Base-by-base conservation (phyloP, 2,888 invertebrate genomes). In the Macrophya alboannulata region DNA sequence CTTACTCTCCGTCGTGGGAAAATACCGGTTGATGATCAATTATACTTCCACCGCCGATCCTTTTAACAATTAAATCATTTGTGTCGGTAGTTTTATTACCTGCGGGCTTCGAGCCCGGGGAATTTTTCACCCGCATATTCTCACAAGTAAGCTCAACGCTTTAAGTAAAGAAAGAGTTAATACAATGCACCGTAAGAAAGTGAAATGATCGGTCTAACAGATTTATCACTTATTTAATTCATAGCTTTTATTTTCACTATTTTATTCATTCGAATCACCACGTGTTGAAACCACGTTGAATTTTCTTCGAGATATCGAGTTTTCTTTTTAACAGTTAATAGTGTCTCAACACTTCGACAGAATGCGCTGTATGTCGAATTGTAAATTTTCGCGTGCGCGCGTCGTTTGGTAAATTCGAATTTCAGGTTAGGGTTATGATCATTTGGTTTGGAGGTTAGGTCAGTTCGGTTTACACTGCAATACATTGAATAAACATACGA, bases 21-120 rank as follows among this genome's bases (percentile, higher is more conserved):
- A 96, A 96, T 83, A 96, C 89, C 3, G 96, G 96, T n/a, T 95
- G 94, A 89, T 95, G 94, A 87, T 94, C 93, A 25, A 96, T 94
- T 87, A 96, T 95, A 90, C 95, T 95, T 76, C 96, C 96, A 86
- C 96, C 96, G 45, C 95, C 95, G 92, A 95, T 95, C 90, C 95
- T 94, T 90, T 95, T 94, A 25, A 95, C 92, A 88, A 94, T 91
- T 86, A 95, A 92, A 76, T 93, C 92, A 89, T 94, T 83, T 37
- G 31, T 15, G 21, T 83, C 48, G 9, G 12, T 45, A 25, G 68
- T 71, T 37, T 83, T 83, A 40, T 71, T 51, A n/a, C 12, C 37
- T 5, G 81, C 5, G 17, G 45, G 31, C 37, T 83, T 83, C 25
- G 51, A 45, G n/a, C 31, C 51, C 4, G 83, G 6, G 2, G 51